Evolutionary conservation across 2,797 vertebrate genomes (phyloP).

Genomic region (Thunnus albacares): DNA sequence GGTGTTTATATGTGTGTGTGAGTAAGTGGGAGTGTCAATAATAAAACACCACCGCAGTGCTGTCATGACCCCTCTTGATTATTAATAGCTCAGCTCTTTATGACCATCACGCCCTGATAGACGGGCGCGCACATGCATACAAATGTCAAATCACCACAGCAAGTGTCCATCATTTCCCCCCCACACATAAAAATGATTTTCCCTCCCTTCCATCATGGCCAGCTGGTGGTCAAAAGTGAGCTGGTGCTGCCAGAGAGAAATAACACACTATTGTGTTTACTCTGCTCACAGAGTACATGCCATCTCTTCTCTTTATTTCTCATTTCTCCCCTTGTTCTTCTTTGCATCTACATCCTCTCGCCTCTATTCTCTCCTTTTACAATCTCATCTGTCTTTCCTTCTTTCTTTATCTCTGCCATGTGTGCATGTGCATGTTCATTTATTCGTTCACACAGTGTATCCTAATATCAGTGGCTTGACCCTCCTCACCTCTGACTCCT

Average conservation of each 20-base stretch:
- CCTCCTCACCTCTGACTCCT: conserved; percentile 93
- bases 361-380: background rate
- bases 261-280: conserved; percentile 48
- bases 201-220: conserved; percentile 43
- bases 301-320: conserved; percentile 9
- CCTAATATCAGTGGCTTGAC: background rate
- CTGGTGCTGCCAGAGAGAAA: conserved; percentile 40
- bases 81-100: conserved; percentile 76
- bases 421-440: background rate
- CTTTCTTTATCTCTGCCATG: background rate
- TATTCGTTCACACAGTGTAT: no score
- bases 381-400: background rate
- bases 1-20: conserved; percentile 25
- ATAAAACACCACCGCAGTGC: conserved; percentile 60
- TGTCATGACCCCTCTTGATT: conserved; percentile 67
- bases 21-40: conserved; percentile 47
- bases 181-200: conserved; percentile 40
- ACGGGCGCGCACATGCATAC: conserved; percentile 40
- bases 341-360: background rate
- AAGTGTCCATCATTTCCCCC: conserved; percentile 50
- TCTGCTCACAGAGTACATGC: conserved; percentile 9
- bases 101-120: conserved; percentile 48
- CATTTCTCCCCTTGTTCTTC: background rate
- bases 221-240: conserved; percentile 58
- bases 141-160: conserved; percentile 60